A percentile compares a stretch with the other conserved stretches of the same genome.
Evolutionary conservation across 2,888 invertebrate genomes (phyloP).

Genomic region (Buathra laborator): DNA sequence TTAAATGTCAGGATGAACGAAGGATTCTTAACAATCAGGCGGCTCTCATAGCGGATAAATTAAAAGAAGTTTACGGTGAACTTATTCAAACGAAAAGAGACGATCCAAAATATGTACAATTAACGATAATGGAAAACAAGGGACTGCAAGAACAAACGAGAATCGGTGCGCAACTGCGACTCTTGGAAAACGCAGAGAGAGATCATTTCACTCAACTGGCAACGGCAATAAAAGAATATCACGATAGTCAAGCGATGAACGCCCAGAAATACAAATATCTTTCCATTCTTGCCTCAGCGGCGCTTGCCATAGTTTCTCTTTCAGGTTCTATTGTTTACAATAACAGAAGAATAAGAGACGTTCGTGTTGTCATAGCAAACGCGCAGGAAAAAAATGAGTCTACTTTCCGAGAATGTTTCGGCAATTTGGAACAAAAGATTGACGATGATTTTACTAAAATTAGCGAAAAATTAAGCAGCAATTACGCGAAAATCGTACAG

Average conservation of each 20-base stretch:
- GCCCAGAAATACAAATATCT: constrained; percentile 82
- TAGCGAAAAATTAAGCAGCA: constrained; percentile 12
- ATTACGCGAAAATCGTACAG: background rate
- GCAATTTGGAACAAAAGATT: constrained; percentile 63
- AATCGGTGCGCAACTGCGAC: constrained; percentile 73
- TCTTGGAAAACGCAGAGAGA: constrained; percentile 81
- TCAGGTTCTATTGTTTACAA: constrained; percentile 82
- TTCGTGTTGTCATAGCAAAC: constrained; percentile 74
- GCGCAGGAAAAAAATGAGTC: constrained; percentile 77
- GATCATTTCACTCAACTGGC: constrained; percentile 81
- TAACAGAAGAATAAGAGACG: constrained; percentile 78
- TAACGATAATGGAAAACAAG: constrained; percentile 82
- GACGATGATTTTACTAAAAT: constrained; percentile 20
- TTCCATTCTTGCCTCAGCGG: constrained; percentile 80
- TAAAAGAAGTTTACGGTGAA: constrained; percentile 82
- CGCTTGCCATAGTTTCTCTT: constrained; percentile 80
- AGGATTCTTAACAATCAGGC: constrained; percentile 75
- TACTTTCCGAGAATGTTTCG: constrained; percentile 70
- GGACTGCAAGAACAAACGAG: constrained; percentile 80
- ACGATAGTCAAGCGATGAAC: constrained; percentile 81
- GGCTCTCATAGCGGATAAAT: constrained; percentile 74
- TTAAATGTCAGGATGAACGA: constrained; percentile 80
- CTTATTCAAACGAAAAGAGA: constrained; percentile 80
- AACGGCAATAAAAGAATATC: constrained; percentile 83
- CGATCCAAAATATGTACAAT: constrained; percentile 82